These are phyloP conservation scores for Criorhina ranunculi DNA, from an alignment of 2,888 invertebrate genomes.

Conservation along the genomic window DNA sequence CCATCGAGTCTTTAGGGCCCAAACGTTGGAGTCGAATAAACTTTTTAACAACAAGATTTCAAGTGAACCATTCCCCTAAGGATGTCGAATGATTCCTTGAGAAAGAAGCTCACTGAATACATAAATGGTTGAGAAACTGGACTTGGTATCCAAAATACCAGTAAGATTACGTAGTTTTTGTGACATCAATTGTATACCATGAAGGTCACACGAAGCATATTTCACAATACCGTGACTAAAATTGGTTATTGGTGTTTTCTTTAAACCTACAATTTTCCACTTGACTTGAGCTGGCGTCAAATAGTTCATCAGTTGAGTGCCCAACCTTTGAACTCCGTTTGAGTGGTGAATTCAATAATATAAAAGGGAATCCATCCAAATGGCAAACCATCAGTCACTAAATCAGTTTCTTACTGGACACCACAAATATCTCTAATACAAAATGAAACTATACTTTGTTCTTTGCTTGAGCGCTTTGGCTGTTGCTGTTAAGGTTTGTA, in stretches of 20 bases:
- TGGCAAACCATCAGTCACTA: slow-evolving; percentile 9
- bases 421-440: background rate
- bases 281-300: background rate
- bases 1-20: no score
- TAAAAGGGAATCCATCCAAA: slow-evolving; percentile 3
- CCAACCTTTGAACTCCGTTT: slow-evolving; percentile 5
- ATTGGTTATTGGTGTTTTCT: background rate
- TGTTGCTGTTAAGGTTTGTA: slow-evolving; percentile 6
- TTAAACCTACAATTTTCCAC: slow-evolving; percentile 22
- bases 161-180: background rate
- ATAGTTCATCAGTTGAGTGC: background rate
- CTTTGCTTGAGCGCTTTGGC: background rate
- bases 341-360: background rate
- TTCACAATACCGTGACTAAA: slow-evolving; percentile 1
- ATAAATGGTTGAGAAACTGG: no score
- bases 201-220: background rate
- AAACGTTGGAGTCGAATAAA: no score
- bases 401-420: background rate
- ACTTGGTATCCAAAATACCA: no score
- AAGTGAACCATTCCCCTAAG: no score
- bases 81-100: background rate
- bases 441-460: slow-evolving; percentile 9
- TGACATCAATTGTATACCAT: background rate
- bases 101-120: no score
- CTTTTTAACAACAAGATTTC: no score